Conservation (phyloP, 2,797 vertebrate genomes). For the Rhinogobio ventralis region DNA sequence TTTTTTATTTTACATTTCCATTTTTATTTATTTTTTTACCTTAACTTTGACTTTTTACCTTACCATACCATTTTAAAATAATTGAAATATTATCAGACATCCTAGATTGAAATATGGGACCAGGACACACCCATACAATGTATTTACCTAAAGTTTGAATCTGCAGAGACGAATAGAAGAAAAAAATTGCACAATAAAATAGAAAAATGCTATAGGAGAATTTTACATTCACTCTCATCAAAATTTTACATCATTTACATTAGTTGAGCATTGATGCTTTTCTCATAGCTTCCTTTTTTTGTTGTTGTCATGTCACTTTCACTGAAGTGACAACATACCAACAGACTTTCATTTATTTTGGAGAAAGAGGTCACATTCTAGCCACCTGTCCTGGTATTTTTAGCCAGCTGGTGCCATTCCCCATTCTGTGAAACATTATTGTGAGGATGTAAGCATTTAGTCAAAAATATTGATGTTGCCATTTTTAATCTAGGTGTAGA, state of each 20-base stretch:
- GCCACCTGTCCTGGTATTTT: slow-evolving; percentile 20
- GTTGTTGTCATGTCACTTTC: background rate
- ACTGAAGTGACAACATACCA: background rate
- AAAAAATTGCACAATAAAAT: background rate
- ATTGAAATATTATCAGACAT: background rate
- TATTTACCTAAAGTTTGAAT: background rate
- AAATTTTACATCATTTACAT: background rate
- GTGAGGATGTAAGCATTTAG: slow-evolving; percentile 16
- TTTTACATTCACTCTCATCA: background rate
- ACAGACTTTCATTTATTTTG: background rate
- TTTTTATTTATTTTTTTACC: background rate
- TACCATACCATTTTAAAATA: background rate
- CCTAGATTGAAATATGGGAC: background rate
- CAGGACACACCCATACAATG: background rate
- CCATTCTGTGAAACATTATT: slow-evolving; percentile 9
- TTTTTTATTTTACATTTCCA: background rate
- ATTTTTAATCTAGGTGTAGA: background rate
- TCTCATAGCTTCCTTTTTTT: background rate
- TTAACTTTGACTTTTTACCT: background rate
- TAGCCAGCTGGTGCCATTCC: slow-evolving; percentile 12
- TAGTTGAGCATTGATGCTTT: background rate
- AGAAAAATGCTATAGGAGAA: background rate
- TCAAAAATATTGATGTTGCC: background rate
- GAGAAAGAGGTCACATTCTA: slow-evolving; percentile 19
- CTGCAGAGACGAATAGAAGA: background rate